These are phyloP conservation scores for Thysanoteuthis rhombus DNA, from an alignment of 2,888 invertebrate species.

Conservation along the genomic window DNA sequence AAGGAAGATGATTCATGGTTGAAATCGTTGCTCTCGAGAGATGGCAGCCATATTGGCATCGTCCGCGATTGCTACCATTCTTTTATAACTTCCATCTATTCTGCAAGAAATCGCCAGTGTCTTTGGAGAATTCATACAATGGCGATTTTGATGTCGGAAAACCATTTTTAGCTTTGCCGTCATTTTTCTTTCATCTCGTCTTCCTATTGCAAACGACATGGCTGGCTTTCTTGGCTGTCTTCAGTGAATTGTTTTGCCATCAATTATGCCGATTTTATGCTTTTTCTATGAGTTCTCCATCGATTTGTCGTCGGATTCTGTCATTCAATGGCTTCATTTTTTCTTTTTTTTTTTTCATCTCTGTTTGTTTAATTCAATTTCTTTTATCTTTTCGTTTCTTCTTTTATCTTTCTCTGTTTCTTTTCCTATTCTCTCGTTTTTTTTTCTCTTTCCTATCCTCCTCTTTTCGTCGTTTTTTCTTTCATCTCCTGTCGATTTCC, in stretches of 20 bases:
- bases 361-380: too few species aligned
- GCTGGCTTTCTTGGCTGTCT: neutral
- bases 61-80: neutral
- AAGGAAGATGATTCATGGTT: neutral
- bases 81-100: neutral
- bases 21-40: neutral
- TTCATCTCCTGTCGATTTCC: too few species aligned
- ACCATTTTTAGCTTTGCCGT: neutral
- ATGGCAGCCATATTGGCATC: neutral
- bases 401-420: too few species aligned
- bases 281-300: neutral
- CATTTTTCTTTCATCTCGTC: neutral
- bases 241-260: neutral
- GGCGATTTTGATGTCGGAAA: neutral
- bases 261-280: neutral
- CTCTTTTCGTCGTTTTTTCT: too few species aligned
- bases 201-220: neutral
- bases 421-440: too few species aligned
- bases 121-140: neutral
- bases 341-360: neutral
- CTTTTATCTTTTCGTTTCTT: too few species aligned
- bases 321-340: neutral
- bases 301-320: neutral
- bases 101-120: neutral
- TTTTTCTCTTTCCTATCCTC: too few species aligned